Evolutionary conservation across 2,797 vertebrate species (phyloP).

Genomic region (Paguma larvata): DNA sequence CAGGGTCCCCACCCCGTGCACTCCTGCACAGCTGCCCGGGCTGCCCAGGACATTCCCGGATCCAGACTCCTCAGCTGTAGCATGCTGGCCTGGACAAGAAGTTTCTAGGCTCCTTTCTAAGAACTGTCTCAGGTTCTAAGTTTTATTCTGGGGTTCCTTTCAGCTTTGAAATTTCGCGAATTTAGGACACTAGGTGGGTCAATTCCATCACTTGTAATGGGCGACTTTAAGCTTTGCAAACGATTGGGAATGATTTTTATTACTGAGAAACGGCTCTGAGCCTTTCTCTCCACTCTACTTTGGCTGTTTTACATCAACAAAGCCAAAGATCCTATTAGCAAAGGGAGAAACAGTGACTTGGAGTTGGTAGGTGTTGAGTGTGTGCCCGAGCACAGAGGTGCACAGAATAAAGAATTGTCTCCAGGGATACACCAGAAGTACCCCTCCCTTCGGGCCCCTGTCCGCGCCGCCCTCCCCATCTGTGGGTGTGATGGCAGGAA

Average conservation of each 20-base stretch:
- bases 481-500: background rate
- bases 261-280: background rate
- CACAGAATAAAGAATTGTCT: background rate
- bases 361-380: background rate
- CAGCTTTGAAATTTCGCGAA: background rate
- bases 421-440: background rate
- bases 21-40: fast-evolving
- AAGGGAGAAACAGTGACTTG: background rate
- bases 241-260: background rate
- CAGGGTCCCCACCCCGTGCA: background rate
- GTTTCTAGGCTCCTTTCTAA: background rate
- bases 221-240: background rate
- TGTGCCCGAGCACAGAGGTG: background rate
- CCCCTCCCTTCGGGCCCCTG: background rate
- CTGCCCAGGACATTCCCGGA: background rate
- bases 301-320: background rate
- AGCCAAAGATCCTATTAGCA: background rate
- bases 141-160: background rate
- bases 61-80: background rate
- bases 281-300: background rate
- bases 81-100: background rate
- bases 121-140: background rate
- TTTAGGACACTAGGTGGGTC: background rate
- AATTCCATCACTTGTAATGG: background rate
- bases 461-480: background rate